Evolutionary conservation across 2,888 invertebrate genomes (phyloP), one percentile per base, ranked within the genome.

Genomic region (Tetrapedia diversipes): DNA sequence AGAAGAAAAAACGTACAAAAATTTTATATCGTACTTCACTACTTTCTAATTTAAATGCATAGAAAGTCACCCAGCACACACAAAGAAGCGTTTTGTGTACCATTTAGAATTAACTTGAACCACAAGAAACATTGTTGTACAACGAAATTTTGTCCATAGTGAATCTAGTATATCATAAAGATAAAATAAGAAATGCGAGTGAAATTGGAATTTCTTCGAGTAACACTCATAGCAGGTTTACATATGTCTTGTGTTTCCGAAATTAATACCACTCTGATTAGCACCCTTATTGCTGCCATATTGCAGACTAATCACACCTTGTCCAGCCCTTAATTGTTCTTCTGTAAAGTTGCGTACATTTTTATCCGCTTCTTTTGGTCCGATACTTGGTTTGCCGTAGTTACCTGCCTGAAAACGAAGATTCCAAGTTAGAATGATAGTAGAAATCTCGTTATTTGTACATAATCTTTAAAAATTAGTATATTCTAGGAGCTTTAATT

Each of bases 251-350:
- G 98, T 98, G 93, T 98, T 98, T 86, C 99, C 99, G 89, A 99
- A 98, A 92, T 97, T 99, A 92, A 98, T 97, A 71, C 99, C 99
- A 83, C 97, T 97, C 92, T 98, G 98, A 90, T 94, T 98, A 87
- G 99, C 99, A 34, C 99, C 99, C 93, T 99, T 99, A 94, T 99
- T 99, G 89, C 97, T 97, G 74, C 99, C 99, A 92, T 98, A 98
- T 92, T 99, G 99, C 70, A 98, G 94, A 65, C 97, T 97, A 91
- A 98, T 99, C 76, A 99, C 96, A 59, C 96, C 96, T 89, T 98
- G 97, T 0, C 98, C 97, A 16, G 98, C 98, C 81, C 96, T 95
- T 84, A 99, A 93, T 92, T 98, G 98, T 90, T 99, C 99, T 65
- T 98, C 98, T 16, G 96, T 95, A 93, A 99, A 99, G 90, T 97